phyloP scores from a whole-genome alignment of 2,888 invertebrate genomes.

The Amphipyra tragopoginis region DNA sequence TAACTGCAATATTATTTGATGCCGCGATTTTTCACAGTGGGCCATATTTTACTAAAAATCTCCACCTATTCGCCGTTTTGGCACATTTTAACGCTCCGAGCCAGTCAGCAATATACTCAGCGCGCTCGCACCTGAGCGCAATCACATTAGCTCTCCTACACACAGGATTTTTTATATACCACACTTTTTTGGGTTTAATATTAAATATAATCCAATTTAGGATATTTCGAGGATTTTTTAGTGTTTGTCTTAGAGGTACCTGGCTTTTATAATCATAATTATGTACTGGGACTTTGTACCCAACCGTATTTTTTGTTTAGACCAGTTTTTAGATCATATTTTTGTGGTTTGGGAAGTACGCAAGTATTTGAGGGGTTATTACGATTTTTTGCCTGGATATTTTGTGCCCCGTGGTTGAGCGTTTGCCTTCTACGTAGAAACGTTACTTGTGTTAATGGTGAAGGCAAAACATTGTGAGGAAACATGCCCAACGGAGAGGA shows the following conservation, averaged over 20 bases:
- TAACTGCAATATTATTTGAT: background rate
- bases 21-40: too few relatives aligned
- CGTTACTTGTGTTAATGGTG: too few relatives aligned
- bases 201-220: conserved; percentile 24
- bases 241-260: background rate
- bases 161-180: conserved; percentile 57
- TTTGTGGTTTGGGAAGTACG: too few relatives aligned
- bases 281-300: background rate
- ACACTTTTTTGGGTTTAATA: conserved; percentile 17
- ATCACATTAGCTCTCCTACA: conserved; percentile 76
- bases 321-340: too few relatives aligned
- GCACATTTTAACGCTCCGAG: conserved; percentile 70
- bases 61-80: conserved; percentile 12
- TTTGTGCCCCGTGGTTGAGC: too few relatives aligned
- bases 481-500: too few relatives aligned
- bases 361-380: too few relatives aligned
- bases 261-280: conserved; percentile 34
- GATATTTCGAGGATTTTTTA: conserved; percentile 31
- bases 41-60: too few relatives aligned
- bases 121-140: conserved; percentile 81
- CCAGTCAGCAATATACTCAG: conserved; percentile 79
- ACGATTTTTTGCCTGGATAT: too few relatives aligned
- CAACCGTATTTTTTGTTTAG: background rate
- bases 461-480: too few relatives aligned
- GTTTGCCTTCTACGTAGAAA: too few relatives aligned